Evolutionary conservation across 1,140 invertebrate species (phyloP), one percentile per base, ranked within the genome.

Genomic region (Diachasma alloeum): DNA sequence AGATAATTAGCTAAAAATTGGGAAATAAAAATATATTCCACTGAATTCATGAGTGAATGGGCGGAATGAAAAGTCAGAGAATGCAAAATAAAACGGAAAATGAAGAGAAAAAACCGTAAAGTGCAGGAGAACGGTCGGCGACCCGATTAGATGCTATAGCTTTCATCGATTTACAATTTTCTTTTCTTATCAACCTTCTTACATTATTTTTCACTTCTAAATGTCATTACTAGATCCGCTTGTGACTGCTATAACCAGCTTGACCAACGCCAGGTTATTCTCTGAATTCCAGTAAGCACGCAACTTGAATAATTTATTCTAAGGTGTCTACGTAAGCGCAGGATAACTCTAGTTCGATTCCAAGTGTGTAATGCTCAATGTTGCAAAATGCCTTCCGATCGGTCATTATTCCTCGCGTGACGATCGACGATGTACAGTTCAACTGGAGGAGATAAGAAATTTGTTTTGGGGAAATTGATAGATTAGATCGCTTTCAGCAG

Each of bases 141-240:
- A 76, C 75, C 75, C 75, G 69, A 76, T 76, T 76, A n/a, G 42
- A 56, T 19, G 44, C 70, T 77, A 73, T 74, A 77, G 69, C 46
- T 63, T 72, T 67, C 37, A 76, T 76, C 46, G 75, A 76, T 76
- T 72, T 69, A 59, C 53, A 66, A 72, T 71, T 72, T 72, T 77
- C 76, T 77, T 73, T 73, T 77, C 72, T 77, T 73, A 68, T 56
- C 70, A 69, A 77, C 48, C 70, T 73, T 73, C 67, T 69, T 73
- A 72, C 67, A 68, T 73, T 77, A 68, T 73, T 77, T 53, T 39
- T 67, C 31, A 74, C 63, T 78, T 78, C 48, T 72, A 76, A 76
- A 76, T 76, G 75, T 76, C 75, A 76, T 76, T 76, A 76, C 75
- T 76, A 76, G 68, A 72, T 72, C 56, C 56, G 75, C 69, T 72